Percentiles rank a stretch among this genome's conserved stretches.
These are phyloP conservation scores for Galaxias olidus DNA, from an alignment of 2,797 vertebrate species.

Conservation along the genomic window DNA sequence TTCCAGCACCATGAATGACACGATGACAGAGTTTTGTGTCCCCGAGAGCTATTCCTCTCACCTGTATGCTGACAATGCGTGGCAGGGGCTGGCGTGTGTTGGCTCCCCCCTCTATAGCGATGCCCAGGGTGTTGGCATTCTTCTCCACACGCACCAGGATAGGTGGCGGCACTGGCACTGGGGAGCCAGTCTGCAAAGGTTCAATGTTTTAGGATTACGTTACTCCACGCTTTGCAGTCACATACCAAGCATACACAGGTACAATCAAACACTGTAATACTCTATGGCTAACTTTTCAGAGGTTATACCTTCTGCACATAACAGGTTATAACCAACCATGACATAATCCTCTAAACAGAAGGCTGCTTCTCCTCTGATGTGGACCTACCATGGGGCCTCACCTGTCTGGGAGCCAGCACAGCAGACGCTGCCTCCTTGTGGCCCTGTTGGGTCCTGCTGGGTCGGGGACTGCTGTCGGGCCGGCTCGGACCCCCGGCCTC, in stretches of 20 bases:
- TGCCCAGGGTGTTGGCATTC: conserved; percentile 86
- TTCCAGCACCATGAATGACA: too few species aligned
- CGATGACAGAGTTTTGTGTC: too few species aligned
- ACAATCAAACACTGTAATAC: too few species aligned
- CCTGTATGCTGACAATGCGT: conserved; percentile 94
- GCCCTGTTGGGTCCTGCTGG: conserved; percentile 72
- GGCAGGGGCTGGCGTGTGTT: conserved; percentile 93
- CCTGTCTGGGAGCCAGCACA: conserved; percentile 61
- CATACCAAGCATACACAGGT: too few species aligned
- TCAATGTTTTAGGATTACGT: not conserved
- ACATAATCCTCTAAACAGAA: not conserved
- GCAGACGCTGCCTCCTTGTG: conserved; percentile 44
- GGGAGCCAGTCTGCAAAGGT: conserved; percentile 69
- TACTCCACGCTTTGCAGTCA: too few species aligned
- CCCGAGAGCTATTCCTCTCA: conserved; percentile 44
- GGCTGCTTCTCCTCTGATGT: not conserved
- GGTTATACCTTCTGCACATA: too few species aligned
- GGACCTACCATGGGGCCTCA: conserved; percentile 21
- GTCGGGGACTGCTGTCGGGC: conserved; percentile 74
- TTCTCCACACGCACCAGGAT: conserved; percentile 84
- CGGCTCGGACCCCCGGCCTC: conserved; percentile 77
- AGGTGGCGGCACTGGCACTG: conserved; percentile 64
- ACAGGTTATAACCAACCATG: too few species aligned
- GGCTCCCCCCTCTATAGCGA: conserved; percentile 93
- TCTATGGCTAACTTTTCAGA: too few species aligned